These are phyloP conservation scores for Sycophila sp. DNA, from an alignment of 1,140 invertebrate genomes.

Conservation along the genomic window DNA sequence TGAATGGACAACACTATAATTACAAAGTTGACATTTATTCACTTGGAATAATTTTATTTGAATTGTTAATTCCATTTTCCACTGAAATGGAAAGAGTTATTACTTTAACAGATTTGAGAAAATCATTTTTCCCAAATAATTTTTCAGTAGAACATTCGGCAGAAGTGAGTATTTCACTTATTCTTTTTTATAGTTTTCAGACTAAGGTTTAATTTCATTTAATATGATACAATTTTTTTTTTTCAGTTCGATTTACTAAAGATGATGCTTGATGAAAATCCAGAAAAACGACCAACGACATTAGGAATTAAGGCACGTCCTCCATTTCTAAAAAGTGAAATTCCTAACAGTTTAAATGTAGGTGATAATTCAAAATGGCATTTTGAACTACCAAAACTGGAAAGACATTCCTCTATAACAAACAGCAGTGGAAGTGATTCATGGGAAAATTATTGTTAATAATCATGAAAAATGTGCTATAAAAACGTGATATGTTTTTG, in stretches of 20 bases:
- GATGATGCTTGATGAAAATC: constrained; percentile 80
- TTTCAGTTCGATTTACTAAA: constrained; percentile 78
- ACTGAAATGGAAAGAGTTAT: constrained; percentile 89
- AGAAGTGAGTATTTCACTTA: constrained; percentile 71
- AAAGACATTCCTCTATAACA: constrained; percentile 55
- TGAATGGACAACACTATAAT: constrained; percentile 80
- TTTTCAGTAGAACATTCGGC: constrained; percentile 74
- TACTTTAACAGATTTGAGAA: constrained; percentile 72
- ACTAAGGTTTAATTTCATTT: no score
- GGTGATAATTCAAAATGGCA: constrained; percentile 56
- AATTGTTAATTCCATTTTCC: constrained; percentile 86
- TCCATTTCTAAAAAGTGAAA: constrained; percentile 58
- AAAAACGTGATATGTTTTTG: constrained; percentile 26
- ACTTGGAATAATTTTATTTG: constrained; percentile 92
- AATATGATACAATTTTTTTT: constrained; percentile 36
- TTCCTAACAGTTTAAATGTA: constrained; percentile 38
- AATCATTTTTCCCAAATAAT: constrained; percentile 75
- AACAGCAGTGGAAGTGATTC: constrained; percentile 51
- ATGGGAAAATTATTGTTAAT: constrained; percentile 38
- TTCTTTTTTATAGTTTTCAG: constrained; percentile 44
- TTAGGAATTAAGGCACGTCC: constrained; percentile 72
- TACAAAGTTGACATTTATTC: constrained; percentile 98
- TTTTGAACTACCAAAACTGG: constrained; percentile 63
- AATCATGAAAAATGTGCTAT: constrained; percentile 3
- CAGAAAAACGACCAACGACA: constrained; percentile 79